These are phyloP conservation scores for Drosophila melanica DNA, from an alignment of 1,140 invertebrate genomes.

Conservation along the genomic window DNA sequence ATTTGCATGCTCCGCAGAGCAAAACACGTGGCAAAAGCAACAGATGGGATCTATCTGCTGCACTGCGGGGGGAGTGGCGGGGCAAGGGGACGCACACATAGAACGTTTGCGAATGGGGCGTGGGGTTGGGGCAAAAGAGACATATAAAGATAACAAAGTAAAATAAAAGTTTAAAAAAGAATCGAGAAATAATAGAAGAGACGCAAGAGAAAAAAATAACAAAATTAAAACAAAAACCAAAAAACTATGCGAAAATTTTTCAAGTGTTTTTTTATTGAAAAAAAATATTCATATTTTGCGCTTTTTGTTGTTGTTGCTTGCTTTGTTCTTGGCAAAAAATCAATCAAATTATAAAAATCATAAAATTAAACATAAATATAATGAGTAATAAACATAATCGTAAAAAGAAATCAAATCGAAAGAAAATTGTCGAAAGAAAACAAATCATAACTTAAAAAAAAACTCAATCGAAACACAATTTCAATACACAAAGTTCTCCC, in stretches of 20 bases:
- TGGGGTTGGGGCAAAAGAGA: not conserved
- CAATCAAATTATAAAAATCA: slow-evolving; percentile 68
- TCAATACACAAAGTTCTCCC: slow-evolving; percentile 40
- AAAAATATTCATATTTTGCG: slow-evolving; percentile 45
- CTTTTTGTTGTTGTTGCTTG: slow-evolving; percentile 30
- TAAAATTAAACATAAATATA: slow-evolving; percentile 69
- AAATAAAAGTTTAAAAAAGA: slow-evolving; percentile 33
- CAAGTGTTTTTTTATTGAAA: slow-evolving; percentile 71
- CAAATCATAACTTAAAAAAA: slow-evolving; percentile 41
- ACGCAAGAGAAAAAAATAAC: slow-evolving; percentile 36
- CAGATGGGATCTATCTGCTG: not conserved
- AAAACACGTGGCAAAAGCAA: not conserved
- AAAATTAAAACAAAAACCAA: slow-evolving; percentile 64
- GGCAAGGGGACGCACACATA: not conserved
- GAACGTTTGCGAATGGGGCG: slow-evolving; percentile 8
- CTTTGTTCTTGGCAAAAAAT: slow-evolving; percentile 32
- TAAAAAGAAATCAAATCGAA: slow-evolving; percentile 54
- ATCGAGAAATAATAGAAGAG: slow-evolving; percentile 34
- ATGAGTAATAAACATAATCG: slow-evolving; percentile 52
- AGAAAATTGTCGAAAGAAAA: slow-evolving; percentile 22
- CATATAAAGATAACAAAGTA: slow-evolving; percentile 21
- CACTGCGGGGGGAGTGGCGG: not conserved
- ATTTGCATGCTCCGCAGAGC: not conserved
- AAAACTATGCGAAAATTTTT: slow-evolving; percentile 63
- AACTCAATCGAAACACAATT: slow-evolving; percentile 28